These are phyloP conservation scores for Chrysomallon squamiferum DNA, from an alignment of 1,140 invertebrate genomes.

Conservation along the genomic window DNA sequence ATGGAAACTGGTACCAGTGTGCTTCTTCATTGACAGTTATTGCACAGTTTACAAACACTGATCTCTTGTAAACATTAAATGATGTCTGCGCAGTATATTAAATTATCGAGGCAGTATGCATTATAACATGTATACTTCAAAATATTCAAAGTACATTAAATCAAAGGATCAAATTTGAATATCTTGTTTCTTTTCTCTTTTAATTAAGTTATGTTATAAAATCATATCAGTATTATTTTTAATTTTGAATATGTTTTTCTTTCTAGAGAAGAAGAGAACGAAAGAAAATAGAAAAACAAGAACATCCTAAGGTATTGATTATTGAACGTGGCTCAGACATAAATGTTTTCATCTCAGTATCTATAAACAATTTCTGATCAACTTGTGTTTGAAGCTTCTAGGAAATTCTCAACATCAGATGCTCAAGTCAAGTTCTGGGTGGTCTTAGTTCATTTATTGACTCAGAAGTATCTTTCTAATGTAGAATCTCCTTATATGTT, in stretches of 20 bases:
- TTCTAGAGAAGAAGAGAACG: conserved; percentile 57
- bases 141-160: too few relatives aligned
- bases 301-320: conserved; percentile 11
- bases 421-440: neutral
- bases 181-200: neutral
- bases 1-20: too few relatives aligned
- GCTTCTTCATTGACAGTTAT: too few relatives aligned
- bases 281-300: conserved; percentile 56
- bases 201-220: neutral
- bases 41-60: too few relatives aligned
- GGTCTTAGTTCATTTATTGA: neutral
- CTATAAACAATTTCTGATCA: neutral
- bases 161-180: neutral
- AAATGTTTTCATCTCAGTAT: neutral
- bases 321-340: neutral
- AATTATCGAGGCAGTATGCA: too few relatives aligned
- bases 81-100: too few relatives aligned
- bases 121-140: too few relatives aligned
- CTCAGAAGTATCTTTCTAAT: neutral
- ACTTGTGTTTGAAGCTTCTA: neutral
- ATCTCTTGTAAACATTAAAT: too few relatives aligned
- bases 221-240: conserved; percentile 3
- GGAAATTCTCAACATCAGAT: neutral
- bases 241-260: too few relatives aligned
- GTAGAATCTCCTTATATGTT: too few relatives aligned